phyloP scores from a whole-genome alignment of 1,140 invertebrate species.

The Drosophila lini region DNA sequence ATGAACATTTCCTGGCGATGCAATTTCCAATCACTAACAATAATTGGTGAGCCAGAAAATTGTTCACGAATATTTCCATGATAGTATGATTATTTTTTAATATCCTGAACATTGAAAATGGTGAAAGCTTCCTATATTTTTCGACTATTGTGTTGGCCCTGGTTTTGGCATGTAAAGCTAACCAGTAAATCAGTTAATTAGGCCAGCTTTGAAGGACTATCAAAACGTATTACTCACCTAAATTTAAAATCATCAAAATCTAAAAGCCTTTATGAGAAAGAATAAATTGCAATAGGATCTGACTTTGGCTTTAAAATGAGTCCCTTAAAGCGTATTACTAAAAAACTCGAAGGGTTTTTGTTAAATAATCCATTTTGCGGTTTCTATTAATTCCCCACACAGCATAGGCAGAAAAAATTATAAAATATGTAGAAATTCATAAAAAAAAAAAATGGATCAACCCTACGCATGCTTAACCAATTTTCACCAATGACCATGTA shows the following conservation, averaged over 20 bases:
- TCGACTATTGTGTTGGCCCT: not conserved
- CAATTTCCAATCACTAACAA: conserved; percentile 33
- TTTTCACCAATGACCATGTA: conserved; percentile 17
- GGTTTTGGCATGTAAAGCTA: not conserved
- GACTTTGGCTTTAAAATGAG: not conserved
- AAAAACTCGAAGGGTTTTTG: no score
- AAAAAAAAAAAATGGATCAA: not conserved
- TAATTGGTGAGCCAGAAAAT: conserved; percentile 33
- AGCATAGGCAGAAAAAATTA: not conserved
- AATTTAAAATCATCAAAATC: not conserved
- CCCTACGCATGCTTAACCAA: not conserved
- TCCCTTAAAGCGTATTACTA: no score
- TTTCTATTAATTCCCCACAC: not conserved
- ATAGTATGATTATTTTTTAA: conserved; percentile 1
- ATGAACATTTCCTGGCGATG: conserved; percentile 8
- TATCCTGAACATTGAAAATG: not conserved
- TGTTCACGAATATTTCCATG: conserved; percentile 12
- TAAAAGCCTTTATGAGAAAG: not conserved
- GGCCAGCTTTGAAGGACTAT: not conserved
- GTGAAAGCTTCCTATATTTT: not conserved
- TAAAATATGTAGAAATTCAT: not conserved
- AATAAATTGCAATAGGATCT: not conserved
- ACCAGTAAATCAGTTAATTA: not conserved
- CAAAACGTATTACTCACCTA: not conserved
- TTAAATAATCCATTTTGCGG: not conserved